phyloP scores from a whole-genome alignment of 2,113 vertebrate genomes.

The Salvator merianae region DNA sequence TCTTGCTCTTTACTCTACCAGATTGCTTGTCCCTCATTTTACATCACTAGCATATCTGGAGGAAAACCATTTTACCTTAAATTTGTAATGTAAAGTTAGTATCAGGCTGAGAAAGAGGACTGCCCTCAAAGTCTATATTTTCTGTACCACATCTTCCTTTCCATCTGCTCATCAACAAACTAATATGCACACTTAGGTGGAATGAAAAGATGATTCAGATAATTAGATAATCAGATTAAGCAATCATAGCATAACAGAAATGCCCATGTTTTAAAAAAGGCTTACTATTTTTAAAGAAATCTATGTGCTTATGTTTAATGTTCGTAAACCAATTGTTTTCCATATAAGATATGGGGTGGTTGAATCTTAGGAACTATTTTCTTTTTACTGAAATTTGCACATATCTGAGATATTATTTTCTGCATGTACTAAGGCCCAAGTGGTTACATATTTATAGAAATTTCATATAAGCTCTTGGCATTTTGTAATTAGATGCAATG shows the following conservation, averaged over 20 bases:
- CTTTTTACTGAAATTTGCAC: background rate
- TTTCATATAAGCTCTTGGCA: conserved; percentile 38
- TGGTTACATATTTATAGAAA: conserved; percentile 35
- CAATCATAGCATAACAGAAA: background rate
- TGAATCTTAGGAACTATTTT: conserved; percentile 43
- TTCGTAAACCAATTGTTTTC: background rate
- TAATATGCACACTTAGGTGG: background rate
- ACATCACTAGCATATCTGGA: no score
- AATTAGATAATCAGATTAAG: background rate
- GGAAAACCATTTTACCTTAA: no score
- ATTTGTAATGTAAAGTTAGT: no score
- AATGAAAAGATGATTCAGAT: background rate
- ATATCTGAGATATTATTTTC: conserved; percentile 14
- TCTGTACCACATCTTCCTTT: no score
- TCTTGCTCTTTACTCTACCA: no score
- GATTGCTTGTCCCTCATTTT: no score
- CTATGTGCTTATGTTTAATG: accelerated
- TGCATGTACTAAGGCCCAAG: conserved; percentile 24
- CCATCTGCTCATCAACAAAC: background rate
- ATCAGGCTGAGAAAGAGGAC: no score
- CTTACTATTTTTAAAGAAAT: background rate
- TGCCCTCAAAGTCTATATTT: no score
- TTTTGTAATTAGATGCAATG: conserved; percentile 56
- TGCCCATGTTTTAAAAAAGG: background rate
- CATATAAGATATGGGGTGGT: conserved; percentile 4